Conservation (phyloP, 1,140 invertebrate genomes). For the Apis mellifera region Amel_HAv3.1 CM009942.2:11027001-11027500, state of each 20-base stretch:
- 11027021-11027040: conserved; percentile 32
- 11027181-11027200: background rate
- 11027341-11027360: conserved; percentile 68
- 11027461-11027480: conserved; percentile 53
- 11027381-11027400: conserved; percentile 37
- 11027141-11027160: conserved; percentile 20
- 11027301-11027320: background rate
- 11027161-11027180: conserved; percentile 2
- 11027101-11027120: conserved; percentile 20
- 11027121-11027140: conserved; percentile 18
- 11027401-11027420: conserved; percentile 43
- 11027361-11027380: conserved; percentile 61
- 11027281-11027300: background rate
- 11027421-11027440: conserved; percentile 62
- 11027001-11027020: background rate
- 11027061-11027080: conserved; percentile 48
- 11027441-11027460: conserved; percentile 44
- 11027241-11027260: too few relatives aligned
- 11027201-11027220: too few relatives aligned
- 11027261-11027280: too few relatives aligned
- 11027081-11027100: conserved; percentile 75
- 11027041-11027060: conserved; percentile 44
- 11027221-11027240: background rate
- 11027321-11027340: conserved; percentile 69
- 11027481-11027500: conserved; percentile 8